Conservation (phyloP, 2,888 invertebrate genomes). For the Hanleya hanleyi region DNA sequence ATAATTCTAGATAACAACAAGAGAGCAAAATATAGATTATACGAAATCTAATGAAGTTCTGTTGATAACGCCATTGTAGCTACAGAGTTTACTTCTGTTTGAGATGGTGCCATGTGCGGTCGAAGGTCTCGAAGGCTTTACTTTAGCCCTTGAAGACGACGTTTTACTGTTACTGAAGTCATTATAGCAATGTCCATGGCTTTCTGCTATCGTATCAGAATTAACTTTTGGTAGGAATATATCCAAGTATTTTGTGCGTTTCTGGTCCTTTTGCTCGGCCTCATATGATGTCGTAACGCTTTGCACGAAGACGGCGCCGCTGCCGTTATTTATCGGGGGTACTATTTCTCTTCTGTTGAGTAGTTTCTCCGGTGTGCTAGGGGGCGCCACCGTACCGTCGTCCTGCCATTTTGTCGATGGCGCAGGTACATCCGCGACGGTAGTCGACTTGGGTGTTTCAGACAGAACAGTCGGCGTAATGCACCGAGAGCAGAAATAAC, state of each 20-base stretch:
- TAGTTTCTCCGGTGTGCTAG: not conserved
- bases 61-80: no score
- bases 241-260: not conserved
- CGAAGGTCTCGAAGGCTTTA: no score
- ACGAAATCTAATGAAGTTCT: no score
- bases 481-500: not conserved
- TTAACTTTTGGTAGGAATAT: not conserved
- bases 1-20: no score
- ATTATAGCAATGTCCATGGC: not conserved
- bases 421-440: not conserved
- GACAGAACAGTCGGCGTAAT: not conserved
- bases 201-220: not conserved
- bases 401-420: no score
- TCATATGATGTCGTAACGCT: not conserved
- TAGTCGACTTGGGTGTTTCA: not conserved
- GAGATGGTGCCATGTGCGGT: no score
- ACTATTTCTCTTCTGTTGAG: not conserved
- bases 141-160: no score
- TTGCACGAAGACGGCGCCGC: not conserved
- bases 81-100: no score
- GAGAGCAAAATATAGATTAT: no score
- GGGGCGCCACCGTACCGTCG: not conserved
- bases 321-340: not conserved
- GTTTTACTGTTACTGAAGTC: no score
- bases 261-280: not conserved